phyloP scores from a whole-genome alignment of 2,888 invertebrate species.

The Sycophila texana region DNA sequence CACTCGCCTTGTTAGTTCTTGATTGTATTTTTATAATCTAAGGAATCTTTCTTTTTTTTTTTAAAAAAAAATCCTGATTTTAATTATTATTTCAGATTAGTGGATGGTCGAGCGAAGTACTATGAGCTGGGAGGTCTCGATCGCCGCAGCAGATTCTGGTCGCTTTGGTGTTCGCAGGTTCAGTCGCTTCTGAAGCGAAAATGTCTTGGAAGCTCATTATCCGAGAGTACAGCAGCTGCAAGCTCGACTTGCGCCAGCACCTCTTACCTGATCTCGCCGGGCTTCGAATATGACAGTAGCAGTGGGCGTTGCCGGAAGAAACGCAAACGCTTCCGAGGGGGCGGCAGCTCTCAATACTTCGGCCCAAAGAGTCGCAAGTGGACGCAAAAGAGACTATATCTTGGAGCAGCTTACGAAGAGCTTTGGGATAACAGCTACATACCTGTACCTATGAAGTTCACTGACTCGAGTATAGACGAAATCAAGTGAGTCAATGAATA shows the following conservation, averaged over 20 bases:
- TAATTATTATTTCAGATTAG: conserved; percentile 59
- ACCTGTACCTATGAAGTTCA: conserved; percentile 64
- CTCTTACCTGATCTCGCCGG: not conserved
- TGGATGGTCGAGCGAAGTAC: conserved; percentile 76
- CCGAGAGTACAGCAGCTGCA: conserved; percentile 77
- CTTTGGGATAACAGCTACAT: conserved; percentile 63
- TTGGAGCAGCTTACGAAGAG: conserved; percentile 74
- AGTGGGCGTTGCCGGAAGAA: not conserved
- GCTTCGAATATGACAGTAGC: conserved; percentile 10
- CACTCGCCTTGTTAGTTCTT: too few species aligned
- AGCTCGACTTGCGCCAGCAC: conserved; percentile 76
- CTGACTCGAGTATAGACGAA: conserved; percentile 63
- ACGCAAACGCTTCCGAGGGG: not conserved
- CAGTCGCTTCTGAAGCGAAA: conserved; percentile 73
- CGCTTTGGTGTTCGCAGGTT: conserved; percentile 79
- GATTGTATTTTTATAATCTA: too few species aligned
- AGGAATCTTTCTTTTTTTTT: too few species aligned
- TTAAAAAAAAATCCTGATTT: too few species aligned
- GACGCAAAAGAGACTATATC: conserved; percentile 79
- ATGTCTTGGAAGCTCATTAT: conserved; percentile 75
- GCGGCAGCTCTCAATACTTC: not conserved
- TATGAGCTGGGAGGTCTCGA: conserved; percentile 80
- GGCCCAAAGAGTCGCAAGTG: conserved; percentile 68
- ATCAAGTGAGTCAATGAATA: conserved; percentile 49
- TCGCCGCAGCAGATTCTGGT: conserved; percentile 75